Evolutionary conservation across 2,797 vertebrate species (phyloP), one percentile per base, ranked within the genome.

Genomic region (Microctenopoma stevenorrisi): DNA sequence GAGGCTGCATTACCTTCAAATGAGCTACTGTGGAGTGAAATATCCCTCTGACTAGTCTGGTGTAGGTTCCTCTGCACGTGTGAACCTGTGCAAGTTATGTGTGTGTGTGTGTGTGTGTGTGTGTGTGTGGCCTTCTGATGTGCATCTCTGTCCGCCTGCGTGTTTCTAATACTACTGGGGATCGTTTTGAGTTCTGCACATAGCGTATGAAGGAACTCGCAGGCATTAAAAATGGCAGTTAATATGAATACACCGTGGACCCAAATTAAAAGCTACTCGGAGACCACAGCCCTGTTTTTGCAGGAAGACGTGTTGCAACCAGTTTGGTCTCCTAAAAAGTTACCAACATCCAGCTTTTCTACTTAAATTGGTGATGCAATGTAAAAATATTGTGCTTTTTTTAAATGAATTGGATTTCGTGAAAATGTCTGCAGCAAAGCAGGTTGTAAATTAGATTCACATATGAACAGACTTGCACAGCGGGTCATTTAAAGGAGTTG

Each of bases 1-100:
- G 74, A 78, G 86, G 87, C 83, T 82, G 85, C 81, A 91, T 93
- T 93, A 91, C 87, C 86, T 89, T 94, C 85, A 93, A 92, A 94
- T 93, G 90, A 92, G 91, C 84, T 86, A 85, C 87, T 60, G 47
- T 88, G 82, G 82, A 84, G 84, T 86, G 68, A 90, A 91, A 89
- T 89, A 89, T 86, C 42, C 60, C 83, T 89, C 86, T 86, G 77
- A 82, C 77, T 73, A 53, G 64, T 74, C 47, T 60, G 76, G 51
- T 81, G 76, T 70, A 71, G 69, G 53, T 64, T 80, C 62, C 68
- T 68, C 63, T 66, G 48, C 5, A 5, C 48, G 68, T 57, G 38
- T 59, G 61, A 48, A 59, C 65, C 47, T 72, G 64, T 66, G 57
- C 53, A 64, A 48, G 68, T 78, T 59, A 63, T 67, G 53, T 72